phyloP scores from a whole-genome alignment of 2,888 invertebrate species.

The Harpalus rubripes region DNA sequence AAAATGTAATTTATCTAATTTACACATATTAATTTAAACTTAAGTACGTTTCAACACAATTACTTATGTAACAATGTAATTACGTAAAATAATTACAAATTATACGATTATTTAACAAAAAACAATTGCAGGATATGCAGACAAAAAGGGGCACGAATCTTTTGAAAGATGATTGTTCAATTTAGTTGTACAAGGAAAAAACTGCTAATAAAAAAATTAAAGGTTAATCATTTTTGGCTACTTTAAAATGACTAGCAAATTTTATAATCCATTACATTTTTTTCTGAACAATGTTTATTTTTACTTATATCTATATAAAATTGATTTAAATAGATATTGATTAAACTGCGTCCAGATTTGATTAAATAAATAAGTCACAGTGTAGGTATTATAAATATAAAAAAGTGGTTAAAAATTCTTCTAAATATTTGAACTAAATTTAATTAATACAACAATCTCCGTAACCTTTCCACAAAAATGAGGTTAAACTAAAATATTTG shows the following conservation, averaged over 20 bases:
- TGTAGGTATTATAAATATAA: no score
- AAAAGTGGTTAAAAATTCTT: no score
- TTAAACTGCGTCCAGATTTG: no score
- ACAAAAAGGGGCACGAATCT: neutral
- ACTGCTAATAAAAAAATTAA: neutral
- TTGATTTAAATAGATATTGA: no score
- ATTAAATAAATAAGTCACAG: no score
- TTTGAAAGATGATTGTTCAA: neutral
- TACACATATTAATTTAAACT: constrained; percentile 1
- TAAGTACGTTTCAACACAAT: constrained; percentile 37
- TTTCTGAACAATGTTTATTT: neutral
- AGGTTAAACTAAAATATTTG: constrained; percentile 14
- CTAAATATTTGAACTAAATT: no score
- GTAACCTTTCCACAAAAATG: neutral
- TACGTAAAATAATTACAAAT: neutral
- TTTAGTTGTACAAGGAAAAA: neutral
- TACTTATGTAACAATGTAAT: constrained; percentile 36
- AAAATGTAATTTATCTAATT: constrained; percentile 28
- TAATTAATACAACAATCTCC: no score
- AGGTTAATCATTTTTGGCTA: neutral
- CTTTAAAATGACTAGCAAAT: neutral
- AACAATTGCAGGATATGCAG: constrained; percentile 26
- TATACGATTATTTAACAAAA: constrained; percentile 31
- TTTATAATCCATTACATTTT: neutral
- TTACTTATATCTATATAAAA: neutral